Percentiles rank a stretch among this genome's conserved stretches.
Evolutionary conservation across 2,797 vertebrate genomes (phyloP).

Genomic region (Eulemur rubriventer): DNA sequence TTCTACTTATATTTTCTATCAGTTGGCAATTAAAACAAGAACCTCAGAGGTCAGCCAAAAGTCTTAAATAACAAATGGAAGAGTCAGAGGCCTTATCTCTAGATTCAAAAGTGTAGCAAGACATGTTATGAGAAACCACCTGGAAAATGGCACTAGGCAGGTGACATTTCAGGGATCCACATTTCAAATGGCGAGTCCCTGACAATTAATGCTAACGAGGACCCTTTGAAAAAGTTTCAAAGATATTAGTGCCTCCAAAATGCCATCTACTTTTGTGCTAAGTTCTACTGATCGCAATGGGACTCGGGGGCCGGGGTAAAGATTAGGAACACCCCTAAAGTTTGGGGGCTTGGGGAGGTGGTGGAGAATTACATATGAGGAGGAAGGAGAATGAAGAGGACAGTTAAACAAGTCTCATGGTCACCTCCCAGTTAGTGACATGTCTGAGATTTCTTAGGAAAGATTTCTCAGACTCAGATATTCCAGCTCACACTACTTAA

Average conservation of each 20-base stretch:
- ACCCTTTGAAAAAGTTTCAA: background rate
- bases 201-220: constrained; percentile 33
- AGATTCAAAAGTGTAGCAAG: constrained; percentile 53
- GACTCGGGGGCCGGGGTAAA: background rate
- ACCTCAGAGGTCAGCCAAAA: constrained; percentile 70
- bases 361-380: background rate
- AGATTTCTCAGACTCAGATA: background rate
- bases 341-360: no score
- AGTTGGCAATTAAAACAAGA: constrained; percentile 61
- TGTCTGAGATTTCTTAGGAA: background rate
- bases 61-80: constrained; percentile 61
- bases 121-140: constrained; percentile 63
- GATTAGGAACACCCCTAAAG: background rate
- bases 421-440: background rate
- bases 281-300: background rate
- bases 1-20: constrained; percentile 62
- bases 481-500: background rate
- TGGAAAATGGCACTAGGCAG: constrained; percentile 51
- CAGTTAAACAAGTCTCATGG: background rate
- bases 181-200: background rate
- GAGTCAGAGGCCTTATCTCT: constrained; percentile 39
- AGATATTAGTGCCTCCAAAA: background rate
- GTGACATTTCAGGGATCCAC: background rate
- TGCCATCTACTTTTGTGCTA: background rate
- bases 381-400: background rate